Conservation (phyloP, 2,113 vertebrate genomes). For the Gracilinanus agilis region DNA sequence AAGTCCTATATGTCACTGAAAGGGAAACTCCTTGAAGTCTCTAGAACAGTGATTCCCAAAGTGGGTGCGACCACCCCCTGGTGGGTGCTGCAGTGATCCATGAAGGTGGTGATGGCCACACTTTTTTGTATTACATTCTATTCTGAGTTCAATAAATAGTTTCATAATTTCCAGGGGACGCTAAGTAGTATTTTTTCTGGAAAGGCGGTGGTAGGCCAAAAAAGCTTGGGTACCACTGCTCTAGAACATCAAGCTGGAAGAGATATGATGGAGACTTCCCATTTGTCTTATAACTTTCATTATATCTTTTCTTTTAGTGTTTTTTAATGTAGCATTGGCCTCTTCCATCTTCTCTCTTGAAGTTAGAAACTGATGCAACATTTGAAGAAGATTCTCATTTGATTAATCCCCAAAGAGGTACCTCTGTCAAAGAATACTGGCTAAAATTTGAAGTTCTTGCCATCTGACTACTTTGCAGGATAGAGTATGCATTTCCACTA, state of each 20-base stretch:
- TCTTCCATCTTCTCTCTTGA: background rate
- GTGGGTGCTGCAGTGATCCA: too few relatives aligned
- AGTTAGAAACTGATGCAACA: background rate
- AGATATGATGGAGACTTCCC: background rate
- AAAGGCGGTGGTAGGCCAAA: too few relatives aligned
- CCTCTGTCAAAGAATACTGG: background rate
- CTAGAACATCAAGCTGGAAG: background rate
- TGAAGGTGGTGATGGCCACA: too few relatives aligned
- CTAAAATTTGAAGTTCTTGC: background rate
- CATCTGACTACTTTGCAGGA: background rate
- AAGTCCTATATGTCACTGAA: background rate
- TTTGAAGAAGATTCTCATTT: background rate
- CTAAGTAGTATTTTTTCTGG: too few relatives aligned
- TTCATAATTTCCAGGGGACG: too few relatives aligned
- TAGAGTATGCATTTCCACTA: background rate
- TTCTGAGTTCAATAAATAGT: too few relatives aligned
- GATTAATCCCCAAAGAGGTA: background rate
- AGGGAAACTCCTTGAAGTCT: background rate
- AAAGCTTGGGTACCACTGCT: too few relatives aligned
- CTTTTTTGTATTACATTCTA: too few relatives aligned
- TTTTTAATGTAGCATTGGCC: background rate
- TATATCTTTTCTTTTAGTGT: background rate
- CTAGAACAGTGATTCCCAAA: too few relatives aligned
- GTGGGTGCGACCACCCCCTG: too few relatives aligned
- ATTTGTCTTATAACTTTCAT: background rate